Evolutionary conservation across 2,113 vertebrate genomes (phyloP).

Genomic region (Hydropotes inermis): DNA sequence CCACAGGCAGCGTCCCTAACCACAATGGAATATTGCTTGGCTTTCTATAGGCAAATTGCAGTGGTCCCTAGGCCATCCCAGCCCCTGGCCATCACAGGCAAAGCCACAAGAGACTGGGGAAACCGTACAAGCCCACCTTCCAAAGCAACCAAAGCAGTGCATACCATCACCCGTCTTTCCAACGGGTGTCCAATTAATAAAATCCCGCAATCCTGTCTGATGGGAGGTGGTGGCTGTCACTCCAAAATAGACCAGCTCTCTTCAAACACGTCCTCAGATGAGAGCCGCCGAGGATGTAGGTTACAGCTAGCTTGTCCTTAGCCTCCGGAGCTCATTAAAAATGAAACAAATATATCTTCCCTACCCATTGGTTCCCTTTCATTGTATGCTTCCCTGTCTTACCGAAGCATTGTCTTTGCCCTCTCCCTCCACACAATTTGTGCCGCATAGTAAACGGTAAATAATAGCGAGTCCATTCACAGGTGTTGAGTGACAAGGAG

Average conservation of each 20-base stretch:
- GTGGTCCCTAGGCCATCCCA: neutral
- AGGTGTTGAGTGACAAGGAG: neutral
- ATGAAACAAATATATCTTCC: constrained; percentile 31
- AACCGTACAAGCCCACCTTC: neutral
- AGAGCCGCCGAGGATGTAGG: neutral
- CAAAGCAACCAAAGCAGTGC: neutral
- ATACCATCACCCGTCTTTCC: neutral
- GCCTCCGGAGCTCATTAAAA: constrained; percentile 58
- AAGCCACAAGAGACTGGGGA: neutral
- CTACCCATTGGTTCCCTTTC: neutral
- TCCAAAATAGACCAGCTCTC: constrained; percentile 56
- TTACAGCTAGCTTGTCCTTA: constrained; percentile 10
- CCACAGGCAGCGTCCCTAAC: neutral
- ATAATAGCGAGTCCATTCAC: neutral
- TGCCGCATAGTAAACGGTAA: neutral
- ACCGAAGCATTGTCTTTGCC: neutral
- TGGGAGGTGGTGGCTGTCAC: constrained; percentile 10
- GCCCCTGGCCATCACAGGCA: neutral
- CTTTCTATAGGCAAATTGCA: neutral
- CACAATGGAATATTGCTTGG: rapidly evolving
- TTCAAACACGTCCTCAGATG: constrained; percentile 27
- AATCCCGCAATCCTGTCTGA: neutral
- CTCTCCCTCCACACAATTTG: neutral
- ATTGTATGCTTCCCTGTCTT: neutral
- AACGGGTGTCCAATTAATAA: neutral